Evolutionary conservation across 1,140 invertebrate species (phyloP).

Genomic region (Orussus abietinus): DNA sequence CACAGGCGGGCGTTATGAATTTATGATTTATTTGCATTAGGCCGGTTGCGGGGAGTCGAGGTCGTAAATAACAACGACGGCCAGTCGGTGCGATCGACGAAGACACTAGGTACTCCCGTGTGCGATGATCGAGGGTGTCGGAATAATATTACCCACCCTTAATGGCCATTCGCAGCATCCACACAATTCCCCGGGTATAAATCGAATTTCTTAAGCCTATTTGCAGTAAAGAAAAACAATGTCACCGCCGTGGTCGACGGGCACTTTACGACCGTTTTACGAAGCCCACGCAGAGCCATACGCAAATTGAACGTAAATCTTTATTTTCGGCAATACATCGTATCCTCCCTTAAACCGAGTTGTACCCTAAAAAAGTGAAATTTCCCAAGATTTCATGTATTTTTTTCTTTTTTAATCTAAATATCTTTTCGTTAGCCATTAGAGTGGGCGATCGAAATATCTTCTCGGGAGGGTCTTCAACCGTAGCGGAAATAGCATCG

Average conservation of each 20-base stretch:
- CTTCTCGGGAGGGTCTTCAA: no score
- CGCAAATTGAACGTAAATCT: no score
- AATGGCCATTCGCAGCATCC: not conserved
- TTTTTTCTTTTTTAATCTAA: no score
- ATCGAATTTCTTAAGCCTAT: not conserved
- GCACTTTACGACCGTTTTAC: no score
- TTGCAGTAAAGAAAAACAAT: not conserved
- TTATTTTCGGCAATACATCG: no score
- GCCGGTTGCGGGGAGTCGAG: not conserved
- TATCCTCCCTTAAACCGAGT: no score
- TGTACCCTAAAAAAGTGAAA: no score
- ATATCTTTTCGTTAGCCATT: no score
- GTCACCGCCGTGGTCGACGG: not conserved
- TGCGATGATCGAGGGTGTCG: not conserved
- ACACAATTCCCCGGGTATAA: not conserved
- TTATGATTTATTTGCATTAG: slow-evolving; percentile 1
- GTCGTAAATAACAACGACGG: not conserved
- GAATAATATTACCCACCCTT: not conserved
- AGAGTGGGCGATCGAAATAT: no score
- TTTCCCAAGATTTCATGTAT: no score
- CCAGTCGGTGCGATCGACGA: not conserved
- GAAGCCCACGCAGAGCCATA: no score
- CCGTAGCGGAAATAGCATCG: no score
- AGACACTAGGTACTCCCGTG: not conserved
- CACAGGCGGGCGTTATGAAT: not conserved